phyloP scores from a whole-genome alignment of 2,797 vertebrate species.

The Hydrolagus colliei region DNA sequence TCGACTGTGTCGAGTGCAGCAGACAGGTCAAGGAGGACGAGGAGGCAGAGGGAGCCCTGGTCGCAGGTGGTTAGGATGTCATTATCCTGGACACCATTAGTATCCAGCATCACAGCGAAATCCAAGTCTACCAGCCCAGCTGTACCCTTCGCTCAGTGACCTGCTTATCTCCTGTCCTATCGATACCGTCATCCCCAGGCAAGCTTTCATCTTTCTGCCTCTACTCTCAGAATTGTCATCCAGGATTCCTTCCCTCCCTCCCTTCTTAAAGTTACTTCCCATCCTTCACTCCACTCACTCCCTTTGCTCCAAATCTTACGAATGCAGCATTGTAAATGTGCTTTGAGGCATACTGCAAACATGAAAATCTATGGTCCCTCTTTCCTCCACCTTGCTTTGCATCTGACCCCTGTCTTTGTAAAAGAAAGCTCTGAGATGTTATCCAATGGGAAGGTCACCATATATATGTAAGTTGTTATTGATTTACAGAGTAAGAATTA shows the following conservation, averaged over 20 bases:
- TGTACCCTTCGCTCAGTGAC: too few species aligned
- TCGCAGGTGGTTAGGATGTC: too few species aligned
- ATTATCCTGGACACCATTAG: too few species aligned
- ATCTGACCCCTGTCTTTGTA: not conserved
- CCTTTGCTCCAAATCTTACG: not conserved
- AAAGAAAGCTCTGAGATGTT: not conserved
- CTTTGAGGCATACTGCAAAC: not conserved
- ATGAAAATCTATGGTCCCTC: too few species aligned
- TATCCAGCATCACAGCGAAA: too few species aligned
- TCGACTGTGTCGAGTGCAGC: too few species aligned
- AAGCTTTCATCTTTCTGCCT: too few species aligned
- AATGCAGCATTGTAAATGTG: not conserved
- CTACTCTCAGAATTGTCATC: not conserved
- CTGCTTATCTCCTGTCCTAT: too few species aligned
- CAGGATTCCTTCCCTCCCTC: not conserved
- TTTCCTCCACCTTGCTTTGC: not conserved
- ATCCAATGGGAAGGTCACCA: not conserved
- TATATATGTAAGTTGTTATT: not conserved
- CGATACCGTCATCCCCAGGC: too few species aligned
- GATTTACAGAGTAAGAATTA: not conserved
- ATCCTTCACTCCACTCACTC: not conserved
- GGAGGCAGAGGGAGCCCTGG: too few species aligned
- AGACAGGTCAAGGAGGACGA: too few species aligned
- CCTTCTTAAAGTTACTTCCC: not conserved
- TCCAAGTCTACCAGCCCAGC: too few species aligned